Conservation (phyloP, 2,888 invertebrate species). For the Macroteleia sp. region DNA sequence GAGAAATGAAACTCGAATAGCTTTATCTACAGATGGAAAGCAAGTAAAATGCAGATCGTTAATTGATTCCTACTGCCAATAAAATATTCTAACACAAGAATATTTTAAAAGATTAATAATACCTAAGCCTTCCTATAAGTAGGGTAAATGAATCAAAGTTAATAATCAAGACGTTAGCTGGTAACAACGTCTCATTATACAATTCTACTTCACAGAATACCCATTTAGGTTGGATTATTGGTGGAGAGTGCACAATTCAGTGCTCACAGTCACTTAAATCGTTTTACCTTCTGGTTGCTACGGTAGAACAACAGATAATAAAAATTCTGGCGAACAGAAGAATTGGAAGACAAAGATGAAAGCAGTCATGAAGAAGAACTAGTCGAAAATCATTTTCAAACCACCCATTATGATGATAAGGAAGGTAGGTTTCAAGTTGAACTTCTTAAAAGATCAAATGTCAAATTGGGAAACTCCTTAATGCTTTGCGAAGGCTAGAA, state of each 20-base stretch:
- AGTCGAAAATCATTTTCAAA: neutral
- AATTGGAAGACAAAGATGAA: neutral
- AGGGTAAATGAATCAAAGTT: neutral
- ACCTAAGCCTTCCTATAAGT: slow-evolving; percentile 6
- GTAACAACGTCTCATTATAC: slow-evolving; percentile 2
- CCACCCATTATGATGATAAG: neutral
- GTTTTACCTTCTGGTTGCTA: neutral
- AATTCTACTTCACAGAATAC: neutral
- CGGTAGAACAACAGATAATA: neutral
- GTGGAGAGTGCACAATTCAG: neutral
- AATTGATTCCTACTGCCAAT: slow-evolving; percentile 10
- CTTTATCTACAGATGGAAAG: slow-evolving; percentile 22
- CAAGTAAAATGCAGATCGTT: slow-evolving; percentile 4
- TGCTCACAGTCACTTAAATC: neutral
- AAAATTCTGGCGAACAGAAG: slow-evolving; percentile 8
- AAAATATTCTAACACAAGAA: slow-evolving; percentile 14
- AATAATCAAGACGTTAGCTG: neutral
- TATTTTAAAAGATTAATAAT: neutral
- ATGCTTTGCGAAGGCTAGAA: slow-evolving; percentile 3
- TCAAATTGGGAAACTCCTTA: slow-evolving; percentile 6
- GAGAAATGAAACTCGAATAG: neutral
- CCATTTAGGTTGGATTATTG: slow-evolving; percentile 5
- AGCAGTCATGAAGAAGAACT: slow-evolving; percentile 30
- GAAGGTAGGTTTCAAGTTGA: slow-evolving; percentile 6
- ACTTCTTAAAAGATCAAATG: neutral